Percentiles rank a stretch among this genome's conserved stretches.
phyloP scores from a whole-genome alignment of 2,113 vertebrate species.

The Microcebus tavaratra region DNA sequence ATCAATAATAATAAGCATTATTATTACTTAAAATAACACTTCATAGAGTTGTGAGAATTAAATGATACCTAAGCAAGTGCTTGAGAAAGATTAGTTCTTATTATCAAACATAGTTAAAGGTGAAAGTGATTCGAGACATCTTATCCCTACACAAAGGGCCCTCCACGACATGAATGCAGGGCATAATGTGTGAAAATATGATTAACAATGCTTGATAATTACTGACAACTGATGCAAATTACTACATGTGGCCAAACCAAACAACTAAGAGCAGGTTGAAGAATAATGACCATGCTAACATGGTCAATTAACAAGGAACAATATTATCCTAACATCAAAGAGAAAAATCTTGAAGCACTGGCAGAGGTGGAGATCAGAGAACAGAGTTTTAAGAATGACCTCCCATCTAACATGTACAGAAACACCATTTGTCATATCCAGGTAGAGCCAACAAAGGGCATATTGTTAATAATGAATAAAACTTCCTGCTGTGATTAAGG shows the following conservation, averaged over 20 bases:
- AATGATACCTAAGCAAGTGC: background rate
- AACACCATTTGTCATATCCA: too few relatives aligned
- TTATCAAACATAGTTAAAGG: background rate
- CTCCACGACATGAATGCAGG: background rate
- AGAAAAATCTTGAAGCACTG: background rate
- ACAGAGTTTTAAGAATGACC: background rate
- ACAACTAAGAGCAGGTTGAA: background rate
- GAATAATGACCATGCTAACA: background rate
- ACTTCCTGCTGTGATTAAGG: background rate
- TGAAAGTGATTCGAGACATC: background rate
- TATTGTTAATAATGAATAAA: too few relatives aligned
- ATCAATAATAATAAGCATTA: background rate
- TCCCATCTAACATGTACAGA: background rate
- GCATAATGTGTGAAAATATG: background rate
- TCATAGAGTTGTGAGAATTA: background rate
- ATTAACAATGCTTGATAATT: background rate
- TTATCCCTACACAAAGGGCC: background rate
- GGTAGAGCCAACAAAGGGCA: too few relatives aligned
- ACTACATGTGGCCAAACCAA: background rate
- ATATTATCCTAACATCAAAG: background rate
- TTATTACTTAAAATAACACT: background rate
- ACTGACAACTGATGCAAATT: background rate
- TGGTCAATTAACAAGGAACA: background rate
- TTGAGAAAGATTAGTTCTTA: background rate
- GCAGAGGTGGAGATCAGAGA: background rate